Conservation (phyloP, 35 echinoderm and acorn worm species). For the Apostichopus californicus region DNA sequence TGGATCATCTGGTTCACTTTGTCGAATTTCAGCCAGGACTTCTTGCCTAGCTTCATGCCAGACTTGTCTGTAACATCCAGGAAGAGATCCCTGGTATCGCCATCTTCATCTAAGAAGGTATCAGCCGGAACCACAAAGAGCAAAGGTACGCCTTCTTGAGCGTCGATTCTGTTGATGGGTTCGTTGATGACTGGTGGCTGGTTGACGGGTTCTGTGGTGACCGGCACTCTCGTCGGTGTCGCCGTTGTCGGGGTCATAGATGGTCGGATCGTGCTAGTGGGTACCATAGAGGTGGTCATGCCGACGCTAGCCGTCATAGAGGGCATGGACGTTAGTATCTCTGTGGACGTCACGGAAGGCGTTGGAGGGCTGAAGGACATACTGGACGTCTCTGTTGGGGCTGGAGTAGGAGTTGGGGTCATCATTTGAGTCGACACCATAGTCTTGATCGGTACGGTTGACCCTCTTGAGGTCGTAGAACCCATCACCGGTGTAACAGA, state of each 20-base stretch:
- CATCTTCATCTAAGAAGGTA: constrained; percentile 92
- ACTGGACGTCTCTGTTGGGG: constrained; percentile 3
- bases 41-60: constrained; percentile 45
- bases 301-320: constrained; percentile 25
- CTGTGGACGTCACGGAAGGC: constrained; percentile 55
- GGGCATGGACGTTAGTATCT: constrained; percentile 10
- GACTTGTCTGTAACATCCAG: constrained; percentile 34
- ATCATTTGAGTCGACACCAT: constrained; percentile 60
- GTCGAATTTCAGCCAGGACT: constrained; percentile 81
- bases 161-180: constrained; percentile 56
- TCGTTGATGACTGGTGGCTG: constrained; percentile 45
- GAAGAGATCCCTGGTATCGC: constrained; percentile 64
- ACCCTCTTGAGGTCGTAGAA: not conserved
- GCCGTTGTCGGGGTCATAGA: constrained; percentile 31
- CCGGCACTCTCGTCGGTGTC: constrained; percentile 18
- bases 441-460: not conserved
- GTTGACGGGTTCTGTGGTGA: constrained; percentile 25
- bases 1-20: constrained; percentile 66
- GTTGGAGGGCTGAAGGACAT: constrained; percentile 48
- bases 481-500: constrained; percentile 27
- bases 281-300: constrained; percentile 8
- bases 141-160: constrained; percentile 32
- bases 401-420: constrained; percentile 59
- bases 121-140: constrained; percentile 71
- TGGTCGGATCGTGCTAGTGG: not conserved